These are phyloP conservation scores for Bombus pascuorum DNA, from an alignment of 1,140 invertebrate species.

Conservation along the genomic window DNA sequence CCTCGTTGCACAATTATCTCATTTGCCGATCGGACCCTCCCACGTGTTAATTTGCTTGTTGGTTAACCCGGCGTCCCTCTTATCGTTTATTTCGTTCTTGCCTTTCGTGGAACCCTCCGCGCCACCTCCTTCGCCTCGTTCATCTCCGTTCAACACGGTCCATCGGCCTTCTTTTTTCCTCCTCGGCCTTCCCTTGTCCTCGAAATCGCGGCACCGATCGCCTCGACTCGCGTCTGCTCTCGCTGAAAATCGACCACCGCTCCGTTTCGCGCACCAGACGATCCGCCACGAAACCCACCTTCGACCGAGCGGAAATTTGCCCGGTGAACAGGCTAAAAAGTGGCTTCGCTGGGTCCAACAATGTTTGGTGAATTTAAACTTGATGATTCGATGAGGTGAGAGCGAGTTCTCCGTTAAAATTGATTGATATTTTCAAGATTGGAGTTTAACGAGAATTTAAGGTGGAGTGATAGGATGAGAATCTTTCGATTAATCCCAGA, in stretches of 20 bases:
- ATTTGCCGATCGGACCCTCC: slow-evolving; percentile 68
- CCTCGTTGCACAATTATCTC: slow-evolving; percentile 77
- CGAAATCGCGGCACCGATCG: slow-evolving; percentile 49
- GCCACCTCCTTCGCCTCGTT: slow-evolving; percentile 9
- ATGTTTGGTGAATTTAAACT: not conserved
- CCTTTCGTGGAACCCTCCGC: slow-evolving; percentile 65
- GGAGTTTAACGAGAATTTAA: too few relatives aligned
- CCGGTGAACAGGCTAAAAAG: not conserved
- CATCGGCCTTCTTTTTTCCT: slow-evolving; percentile 42
- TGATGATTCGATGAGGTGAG: not conserved
- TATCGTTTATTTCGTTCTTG: slow-evolving; percentile 71
- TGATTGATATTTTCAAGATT: too few relatives aligned
- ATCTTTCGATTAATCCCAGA: too few relatives aligned
- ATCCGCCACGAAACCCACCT: not conserved
- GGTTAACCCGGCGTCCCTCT: slow-evolving; percentile 74
- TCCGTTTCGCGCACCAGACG: slow-evolving; percentile 10
- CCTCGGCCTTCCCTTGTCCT: slow-evolving; percentile 49
- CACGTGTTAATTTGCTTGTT: slow-evolving; percentile 83
- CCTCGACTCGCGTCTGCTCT: slow-evolving; percentile 26
- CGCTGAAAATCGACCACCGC: slow-evolving; percentile 48
- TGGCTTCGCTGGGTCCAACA: not conserved
- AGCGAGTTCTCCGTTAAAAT: too few relatives aligned
- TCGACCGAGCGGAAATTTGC: not conserved
- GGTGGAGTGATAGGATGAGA: too few relatives aligned
- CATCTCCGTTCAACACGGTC: slow-evolving; percentile 20